These are phyloP conservation scores for Sylvilagus bachmani DNA, from an alignment of 2,113 vertebrate species.

Conservation along the genomic window DNA sequence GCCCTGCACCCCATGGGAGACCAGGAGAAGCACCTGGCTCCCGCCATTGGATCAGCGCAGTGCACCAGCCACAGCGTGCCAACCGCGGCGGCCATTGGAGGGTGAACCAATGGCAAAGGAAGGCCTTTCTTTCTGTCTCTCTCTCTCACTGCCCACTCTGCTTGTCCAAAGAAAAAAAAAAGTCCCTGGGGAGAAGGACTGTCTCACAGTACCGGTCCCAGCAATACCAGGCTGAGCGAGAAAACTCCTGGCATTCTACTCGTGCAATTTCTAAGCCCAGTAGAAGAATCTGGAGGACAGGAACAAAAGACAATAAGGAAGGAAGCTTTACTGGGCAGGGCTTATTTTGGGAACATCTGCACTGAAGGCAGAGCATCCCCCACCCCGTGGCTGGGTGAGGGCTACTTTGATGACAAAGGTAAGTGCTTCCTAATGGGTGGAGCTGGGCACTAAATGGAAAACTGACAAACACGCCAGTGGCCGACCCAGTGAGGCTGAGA, in stretches of 20 bases:
- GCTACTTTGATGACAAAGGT: neutral
- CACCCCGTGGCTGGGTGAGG: neutral
- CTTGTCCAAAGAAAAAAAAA: no score
- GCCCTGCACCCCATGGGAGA: no score
- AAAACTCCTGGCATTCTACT: neutral
- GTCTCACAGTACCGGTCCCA: neutral
- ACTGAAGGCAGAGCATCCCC: constrained; percentile 25
- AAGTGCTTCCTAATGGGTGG: no score
- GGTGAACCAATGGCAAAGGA: no score
- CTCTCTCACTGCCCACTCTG: no score
- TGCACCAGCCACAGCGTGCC: no score
- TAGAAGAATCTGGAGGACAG: constrained; percentile 60
- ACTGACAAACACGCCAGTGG: neutral
- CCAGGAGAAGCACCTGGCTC: no score
- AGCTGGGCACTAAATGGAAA: neutral
- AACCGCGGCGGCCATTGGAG: no score
- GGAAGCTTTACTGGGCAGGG: constrained; percentile 34
- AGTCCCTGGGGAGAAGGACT: neutral
- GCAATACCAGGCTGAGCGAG: no score
- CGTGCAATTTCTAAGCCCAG: constrained; percentile 10
- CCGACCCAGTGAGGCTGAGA: neutral
- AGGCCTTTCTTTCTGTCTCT: no score
- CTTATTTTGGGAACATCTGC: constrained; percentile 28
- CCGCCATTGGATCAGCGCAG: no score
- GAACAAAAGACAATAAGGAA: constrained; percentile 59